Evolutionary conservation across 2,888 invertebrate genomes (phyloP), one percentile per base, ranked within the genome.

Genomic region (Lycia hirtaria): DNA sequence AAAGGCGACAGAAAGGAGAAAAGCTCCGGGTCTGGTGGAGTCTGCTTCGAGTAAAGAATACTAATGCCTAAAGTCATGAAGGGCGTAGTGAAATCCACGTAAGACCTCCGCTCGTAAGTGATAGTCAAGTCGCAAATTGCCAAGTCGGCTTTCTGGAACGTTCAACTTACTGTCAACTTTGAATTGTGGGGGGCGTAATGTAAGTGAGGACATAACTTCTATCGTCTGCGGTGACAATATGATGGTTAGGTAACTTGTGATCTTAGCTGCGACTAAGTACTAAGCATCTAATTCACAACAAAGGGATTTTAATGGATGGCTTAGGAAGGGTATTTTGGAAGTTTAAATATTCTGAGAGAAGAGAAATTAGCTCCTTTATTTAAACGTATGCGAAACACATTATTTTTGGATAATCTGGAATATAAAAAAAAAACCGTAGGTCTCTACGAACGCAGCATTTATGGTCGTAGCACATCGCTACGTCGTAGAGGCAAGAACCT

Each of bases 31-130:
- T 95, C 94, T 37, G 95, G 94, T 57, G 95, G 95, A 60, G 94
- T 93, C 4, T 97, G 95, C 74, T 96, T 96, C 71, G 95, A 95
- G 89, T 95, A 97, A 62, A 98, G 85, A 80, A 98, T 98, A 73
- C 97, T 97, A 69, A 98, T 97, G 59, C 97, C 98, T 62, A 99
- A 91, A 69, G 97, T 98, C 97, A 99, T 98, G 87, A 99, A 99
- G 0, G 99, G 99, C 89, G 98, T 98, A 0, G 98, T 97, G 83
- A 98, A 98, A 84, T 98, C 98, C 14, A 98, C 97, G 28, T 95
- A 95, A 65, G 95, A 94, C 68, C 98, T 95, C 51, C 99, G 93
- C 53, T 96, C 95, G 80, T 97, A 97, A 7, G 98, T 99, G 60
- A 99, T 98, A 1, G 99, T 99, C 68, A 99, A 91, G 78, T 99